These are phyloP conservation scores for Paramormyrops kingsleyae DNA, from an alignment of 2,113 vertebrate genomes.

Conservation along the genomic window DNA sequence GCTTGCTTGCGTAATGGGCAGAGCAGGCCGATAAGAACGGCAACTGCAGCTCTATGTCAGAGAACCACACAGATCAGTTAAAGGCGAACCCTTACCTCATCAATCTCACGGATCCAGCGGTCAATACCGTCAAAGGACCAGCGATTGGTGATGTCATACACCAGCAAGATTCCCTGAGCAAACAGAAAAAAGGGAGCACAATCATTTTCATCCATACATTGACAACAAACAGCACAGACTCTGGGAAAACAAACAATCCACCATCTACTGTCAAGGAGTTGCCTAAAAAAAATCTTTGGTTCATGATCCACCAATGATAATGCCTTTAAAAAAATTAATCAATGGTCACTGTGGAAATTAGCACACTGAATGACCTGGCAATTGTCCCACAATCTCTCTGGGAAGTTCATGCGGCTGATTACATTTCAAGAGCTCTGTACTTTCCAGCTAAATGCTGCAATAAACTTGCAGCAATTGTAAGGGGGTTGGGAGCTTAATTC, in stretches of 20 bases:
- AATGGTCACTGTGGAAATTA: constrained; percentile 3
- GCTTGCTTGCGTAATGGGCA: background rate
- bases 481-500: background rate
- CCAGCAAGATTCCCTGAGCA: constrained; percentile 88
- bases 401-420: background rate
- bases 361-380: background rate
- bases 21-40: background rate
- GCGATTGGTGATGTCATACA: constrained; percentile 96
- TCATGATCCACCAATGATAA: background rate
- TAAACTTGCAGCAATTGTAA: background rate
- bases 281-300: background rate
- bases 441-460: background rate
- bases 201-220: background rate
- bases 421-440: background rate
- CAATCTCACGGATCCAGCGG: constrained; percentile 96
- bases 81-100: constrained; percentile 70
- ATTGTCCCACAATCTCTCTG: background rate
- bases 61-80: background rate
- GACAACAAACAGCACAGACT: background rate
- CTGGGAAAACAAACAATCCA: background rate
- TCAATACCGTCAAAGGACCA: constrained; percentile 99
- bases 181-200: background rate
- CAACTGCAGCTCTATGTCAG: background rate
- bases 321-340: background rate
- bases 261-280: background rate